phyloP scores from a whole-genome alignment of 2,888 invertebrate genomes.

The Ochropleura leucogaster region DNA sequence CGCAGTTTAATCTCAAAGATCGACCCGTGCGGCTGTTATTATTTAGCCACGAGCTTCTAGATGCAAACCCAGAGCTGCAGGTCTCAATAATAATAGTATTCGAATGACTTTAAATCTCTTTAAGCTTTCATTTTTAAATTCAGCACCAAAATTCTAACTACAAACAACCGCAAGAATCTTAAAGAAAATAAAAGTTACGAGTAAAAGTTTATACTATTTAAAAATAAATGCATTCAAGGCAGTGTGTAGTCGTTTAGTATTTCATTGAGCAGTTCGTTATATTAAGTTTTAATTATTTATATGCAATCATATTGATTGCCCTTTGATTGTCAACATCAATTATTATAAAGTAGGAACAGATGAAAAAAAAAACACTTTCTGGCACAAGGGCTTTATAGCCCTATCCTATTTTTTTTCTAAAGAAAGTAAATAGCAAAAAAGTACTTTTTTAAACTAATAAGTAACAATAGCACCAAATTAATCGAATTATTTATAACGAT shows the following conservation, averaged over 20 bases:
- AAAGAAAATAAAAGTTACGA: conserved; percentile 19
- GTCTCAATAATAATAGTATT: conserved; percentile 11
- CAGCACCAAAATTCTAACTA: background rate
- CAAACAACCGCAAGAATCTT: conserved; percentile 19
- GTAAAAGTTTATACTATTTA: conserved; percentile 36
- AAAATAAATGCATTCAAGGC: conserved; percentile 66
- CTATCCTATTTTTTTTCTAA: no score
- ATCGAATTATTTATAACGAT: background rate
- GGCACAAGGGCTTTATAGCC: background rate
- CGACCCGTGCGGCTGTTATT: no score
- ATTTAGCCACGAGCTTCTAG: background rate
- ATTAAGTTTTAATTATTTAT: conserved; percentile 18
- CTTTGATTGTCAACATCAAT: conserved; percentile 16
- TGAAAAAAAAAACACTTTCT: background rate
- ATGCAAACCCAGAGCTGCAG: background rate
- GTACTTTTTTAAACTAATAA: background rate
- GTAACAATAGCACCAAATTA: conserved; percentile 39
- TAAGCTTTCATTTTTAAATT: background rate
- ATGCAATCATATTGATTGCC: conserved; percentile 12
- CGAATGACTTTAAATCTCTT: conserved; percentile 4
- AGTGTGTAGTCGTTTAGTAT: conserved; percentile 56
- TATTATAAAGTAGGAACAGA: background rate
- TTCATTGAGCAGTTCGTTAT: conserved; percentile 38
- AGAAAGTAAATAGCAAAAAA: no score
- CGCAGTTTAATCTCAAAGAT: no score